These are phyloP conservation scores for Lithodes maja DNA, from an alignment of 2,888 invertebrate genomes.

Conservation along the genomic window DNA sequence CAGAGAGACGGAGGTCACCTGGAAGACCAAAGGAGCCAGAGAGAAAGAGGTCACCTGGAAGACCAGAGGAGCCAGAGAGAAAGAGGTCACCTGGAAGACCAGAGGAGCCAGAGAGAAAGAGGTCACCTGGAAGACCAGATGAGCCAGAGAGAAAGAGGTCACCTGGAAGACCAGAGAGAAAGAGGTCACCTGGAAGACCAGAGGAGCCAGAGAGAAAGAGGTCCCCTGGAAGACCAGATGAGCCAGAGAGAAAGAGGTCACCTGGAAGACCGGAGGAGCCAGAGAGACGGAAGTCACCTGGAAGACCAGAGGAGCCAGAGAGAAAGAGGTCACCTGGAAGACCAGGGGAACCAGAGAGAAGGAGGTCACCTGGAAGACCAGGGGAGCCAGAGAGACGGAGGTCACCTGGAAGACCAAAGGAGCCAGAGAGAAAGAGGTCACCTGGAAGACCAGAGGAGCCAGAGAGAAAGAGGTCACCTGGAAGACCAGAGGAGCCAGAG, in stretches of 20 bases:
- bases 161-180: not conserved
- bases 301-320: not conserved
- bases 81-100: constrained; percentile 10
- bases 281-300: not conserved
- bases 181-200: constrained; percentile 2
- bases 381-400: not conserved
- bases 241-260: not conserved
- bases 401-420: not conserved
- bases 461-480: not conserved
- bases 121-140: not conserved
- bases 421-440: not conserved
- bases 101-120: constrained; percentile 18
- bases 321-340: not conserved
- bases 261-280: not conserved
- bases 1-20: constrained; percentile 26
- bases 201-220: not conserved
- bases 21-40: too few relatives aligned
- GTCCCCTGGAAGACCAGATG: not conserved
- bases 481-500: not conserved
- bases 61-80: constrained; percentile 18
- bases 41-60: not conserved
- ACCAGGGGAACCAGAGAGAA: too few relatives aligned
- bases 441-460: not conserved
- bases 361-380: not conserved
- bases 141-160: constrained; percentile 7